These are phyloP conservation scores for Drosophila asahinai DNA, from an alignment of 1,140 invertebrate species.

Conservation along the genomic window DNA sequence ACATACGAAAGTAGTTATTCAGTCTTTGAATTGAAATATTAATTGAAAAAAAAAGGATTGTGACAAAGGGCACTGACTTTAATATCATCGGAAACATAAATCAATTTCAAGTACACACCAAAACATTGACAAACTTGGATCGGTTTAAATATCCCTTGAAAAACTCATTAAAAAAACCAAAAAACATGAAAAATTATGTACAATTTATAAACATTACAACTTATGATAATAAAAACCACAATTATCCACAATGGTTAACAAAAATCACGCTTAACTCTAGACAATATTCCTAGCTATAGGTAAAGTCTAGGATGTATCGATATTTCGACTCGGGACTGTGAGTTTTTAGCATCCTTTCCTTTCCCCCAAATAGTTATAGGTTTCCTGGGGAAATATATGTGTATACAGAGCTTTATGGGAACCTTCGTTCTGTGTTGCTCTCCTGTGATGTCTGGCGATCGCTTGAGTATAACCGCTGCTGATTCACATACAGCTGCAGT, in stretches of 20 bases:
- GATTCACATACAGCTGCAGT: conserved; percentile 60
- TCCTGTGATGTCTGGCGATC: conserved; percentile 42
- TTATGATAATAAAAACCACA: conserved; percentile 29
- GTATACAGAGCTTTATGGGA: conserved; percentile 49
- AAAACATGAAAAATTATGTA: conserved; percentile 22
- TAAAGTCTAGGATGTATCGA: not conserved
- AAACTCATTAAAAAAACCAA: not conserved
- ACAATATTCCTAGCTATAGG: conserved; percentile 3
- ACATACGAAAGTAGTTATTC: conserved; percentile 14
- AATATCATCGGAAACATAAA: conserved; percentile 26
- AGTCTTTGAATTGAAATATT: conserved; percentile 44
- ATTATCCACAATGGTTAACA: conserved; percentile 29
- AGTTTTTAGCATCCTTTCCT: not conserved
- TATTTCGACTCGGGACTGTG: conserved; percentile 4
- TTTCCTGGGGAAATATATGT: conserved; percentile 46
- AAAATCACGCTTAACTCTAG: conserved; percentile 34
- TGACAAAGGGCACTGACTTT: conserved; percentile 2
- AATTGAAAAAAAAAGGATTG: conserved; percentile 1
- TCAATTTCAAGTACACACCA: not conserved
- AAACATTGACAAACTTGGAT: not conserved
- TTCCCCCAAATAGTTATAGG: conserved; percentile 7
- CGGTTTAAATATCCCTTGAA: conserved; percentile 4
- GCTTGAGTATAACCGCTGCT: conserved; percentile 43
- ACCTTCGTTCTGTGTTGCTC: conserved; percentile 20
- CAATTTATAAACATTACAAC: conserved; percentile 32